Evolutionary conservation across 92 coral and sea anemone genomes (phyloP).

Genomic region (Isaurus tuberculatus): DNA sequence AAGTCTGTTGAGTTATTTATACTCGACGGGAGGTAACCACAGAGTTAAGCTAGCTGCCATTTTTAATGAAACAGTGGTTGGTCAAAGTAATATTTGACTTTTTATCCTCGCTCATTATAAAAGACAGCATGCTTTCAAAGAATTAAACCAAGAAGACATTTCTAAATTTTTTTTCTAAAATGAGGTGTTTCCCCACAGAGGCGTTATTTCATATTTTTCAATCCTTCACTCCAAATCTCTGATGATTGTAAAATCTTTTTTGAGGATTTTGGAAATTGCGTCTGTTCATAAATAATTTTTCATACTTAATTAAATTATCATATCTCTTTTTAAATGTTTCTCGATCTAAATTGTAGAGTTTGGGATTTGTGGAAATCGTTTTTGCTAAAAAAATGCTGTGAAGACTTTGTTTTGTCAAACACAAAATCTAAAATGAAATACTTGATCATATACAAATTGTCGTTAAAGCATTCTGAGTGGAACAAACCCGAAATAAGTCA

Average conservation of each 20-base stretch:
- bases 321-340: slow-evolving; percentile 45
- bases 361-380: slow-evolving; percentile 32
- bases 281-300: slow-evolving; percentile 23
- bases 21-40: slow-evolving; percentile 57
- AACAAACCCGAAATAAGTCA: neutral
- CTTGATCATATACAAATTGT: neutral
- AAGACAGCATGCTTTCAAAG: slow-evolving; percentile 24
- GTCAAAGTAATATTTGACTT: slow-evolving; percentile 64
- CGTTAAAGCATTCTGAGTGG: neutral
- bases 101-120: slow-evolving; percentile 47
- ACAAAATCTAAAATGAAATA: neutral
- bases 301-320: slow-evolving; percentile 52
- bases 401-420: neutral
- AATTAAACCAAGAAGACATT: neutral
- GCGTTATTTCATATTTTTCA: neutral
- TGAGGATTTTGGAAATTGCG: slow-evolving; percentile 44
- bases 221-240: slow-evolving; percentile 10
- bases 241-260: slow-evolving; percentile 28
- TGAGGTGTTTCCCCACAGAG: neutral
- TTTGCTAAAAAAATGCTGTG: neutral
- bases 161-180: neutral
- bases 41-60: slow-evolving; percentile 74
- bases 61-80: slow-evolving; percentile 75
- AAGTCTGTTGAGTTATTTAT: slow-evolving; percentile 47
- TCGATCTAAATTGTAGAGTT: slow-evolving; percentile 16